phyloP scores from a whole-genome alignment of 1,140 invertebrate species.

The Rhynchophorus ferrugineus region DNA sequence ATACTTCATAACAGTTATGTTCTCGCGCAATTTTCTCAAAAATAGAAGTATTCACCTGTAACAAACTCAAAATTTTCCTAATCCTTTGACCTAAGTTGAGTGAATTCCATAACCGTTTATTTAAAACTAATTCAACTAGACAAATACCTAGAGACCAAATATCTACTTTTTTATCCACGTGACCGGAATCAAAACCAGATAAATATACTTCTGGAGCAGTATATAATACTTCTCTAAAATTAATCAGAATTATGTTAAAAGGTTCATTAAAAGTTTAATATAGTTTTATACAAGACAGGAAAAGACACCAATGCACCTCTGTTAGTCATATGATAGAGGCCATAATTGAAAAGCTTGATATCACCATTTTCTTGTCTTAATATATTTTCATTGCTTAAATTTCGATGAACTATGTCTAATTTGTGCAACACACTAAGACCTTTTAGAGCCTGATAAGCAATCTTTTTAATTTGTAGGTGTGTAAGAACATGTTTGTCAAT shows the following conservation, averaged over 20 bases:
- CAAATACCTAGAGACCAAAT: conserved; percentile 89
- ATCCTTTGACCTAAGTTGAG: conserved; percentile 65
- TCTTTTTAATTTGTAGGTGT: conserved; percentile 48
- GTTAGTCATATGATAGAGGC: conserved; percentile 85
- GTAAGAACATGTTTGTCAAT: conserved; percentile 39
- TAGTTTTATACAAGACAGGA: conserved; percentile 70
- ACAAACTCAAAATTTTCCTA: conserved; percentile 65
- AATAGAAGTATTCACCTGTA: conserved; percentile 51
- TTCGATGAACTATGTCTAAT: conserved; percentile 68
- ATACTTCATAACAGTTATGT: conserved; percentile 59
- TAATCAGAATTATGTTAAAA: too few species aligned
- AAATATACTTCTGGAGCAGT: conserved; percentile 73
- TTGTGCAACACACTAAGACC: conserved; percentile 69
- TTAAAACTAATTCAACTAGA: conserved; percentile 66
- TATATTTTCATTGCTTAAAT: conserved; percentile 78
- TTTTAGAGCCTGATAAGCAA: conserved; percentile 61
- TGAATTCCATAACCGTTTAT: conserved; percentile 57
- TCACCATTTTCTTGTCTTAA: conserved; percentile 61
- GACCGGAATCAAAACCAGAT: conserved; percentile 38
- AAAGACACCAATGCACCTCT: conserved; percentile 78
- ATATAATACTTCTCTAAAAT: conserved; percentile 54
- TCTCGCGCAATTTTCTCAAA: conserved; percentile 71
- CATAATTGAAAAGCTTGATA: conserved; percentile 88
- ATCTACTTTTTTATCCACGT: conserved; percentile 64
- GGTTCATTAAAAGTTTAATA: background rate